Base-by-base conservation (phyloP, 1,140 invertebrate species). In the Drosophila arizonae region DNA sequence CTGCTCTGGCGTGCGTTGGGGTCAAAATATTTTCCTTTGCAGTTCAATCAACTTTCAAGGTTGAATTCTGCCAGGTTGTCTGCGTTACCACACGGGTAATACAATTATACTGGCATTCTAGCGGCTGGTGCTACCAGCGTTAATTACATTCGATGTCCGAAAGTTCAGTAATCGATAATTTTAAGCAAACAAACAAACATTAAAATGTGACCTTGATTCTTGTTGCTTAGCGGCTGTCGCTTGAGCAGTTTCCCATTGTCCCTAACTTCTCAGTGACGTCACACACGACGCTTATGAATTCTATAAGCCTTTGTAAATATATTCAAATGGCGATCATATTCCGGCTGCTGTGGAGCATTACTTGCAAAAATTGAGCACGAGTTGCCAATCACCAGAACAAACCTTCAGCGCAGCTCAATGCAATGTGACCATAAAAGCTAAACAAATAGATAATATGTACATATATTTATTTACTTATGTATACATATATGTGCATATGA, bases 1-100 rank as follows among this genome's bases (percentile, higher is more conserved):
- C 72, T 64, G 72, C 45, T 64, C 58, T 64, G 54, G 54, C 70
- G 67, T 71, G 51, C 69, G 72, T 74, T 76, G 76, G 79, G 79
- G 76, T 79, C 82, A 87, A 87, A 87, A 81, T 82, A 82, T 87
- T 66, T 74, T 72, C 69, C 72, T 79, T 68, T n/a, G 52, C 63
- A 82, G 82, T 87, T 82, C 79, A 87, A 74, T 87, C 82, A 87
- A 87, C 82, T 81, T 79, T 87, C 82, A 87, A 87, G 82, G 82
- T 87, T 87, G 68, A 43, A 36, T 69, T 66, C 28, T 26, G 50
- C 17, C 10, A 9, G 10, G 6, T 21, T 17, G 54, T 11, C 33
- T 51, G 56, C 17, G 70, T 55, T 51, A 28, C 50, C 56, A 45
- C 45, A 43, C 50, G 33, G 36, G 39, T 6, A 11, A 13, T 21